A percentile compares a stretch with the other conserved stretches of the same genome.
Evolutionary conservation across 2,113 vertebrate genomes (phyloP).

Genomic region (Proterorhinus semilunaris): DNA sequence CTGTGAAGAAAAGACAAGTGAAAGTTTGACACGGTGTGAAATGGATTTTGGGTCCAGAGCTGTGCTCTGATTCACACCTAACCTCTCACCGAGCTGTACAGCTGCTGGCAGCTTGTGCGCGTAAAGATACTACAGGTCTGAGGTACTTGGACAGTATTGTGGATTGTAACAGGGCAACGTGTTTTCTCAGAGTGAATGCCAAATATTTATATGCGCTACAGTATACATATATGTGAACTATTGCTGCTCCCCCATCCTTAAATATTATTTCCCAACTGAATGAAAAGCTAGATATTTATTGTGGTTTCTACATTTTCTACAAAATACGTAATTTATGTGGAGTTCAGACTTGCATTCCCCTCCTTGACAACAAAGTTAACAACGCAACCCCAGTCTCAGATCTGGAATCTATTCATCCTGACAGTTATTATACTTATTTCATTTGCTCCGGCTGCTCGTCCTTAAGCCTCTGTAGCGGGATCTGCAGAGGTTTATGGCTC

Average conservation of each 20-base stretch:
- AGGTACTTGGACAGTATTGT: conserved; percentile 73
- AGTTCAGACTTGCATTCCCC: conserved; percentile 37
- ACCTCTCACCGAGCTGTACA: conserved; percentile 44
- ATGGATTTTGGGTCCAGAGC: conserved; percentile 54
- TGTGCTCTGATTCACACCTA: conserved; percentile 55
- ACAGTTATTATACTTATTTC: conserved; percentile 33
- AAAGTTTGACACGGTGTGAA: conserved; percentile 14
- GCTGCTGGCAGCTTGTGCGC: conserved; percentile 56
- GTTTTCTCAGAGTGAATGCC: conserved; percentile 58
- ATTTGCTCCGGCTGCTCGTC: conserved; percentile 26
- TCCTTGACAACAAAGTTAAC: conserved; percentile 35
- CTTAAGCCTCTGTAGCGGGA: conserved; percentile 46
- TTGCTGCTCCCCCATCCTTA: conserved; percentile 59
- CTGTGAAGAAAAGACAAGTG: conserved; percentile 40
- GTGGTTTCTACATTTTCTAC: conserved; percentile 63
- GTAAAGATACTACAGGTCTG: conserved; percentile 40
- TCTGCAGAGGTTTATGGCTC: conserved; percentile 32
- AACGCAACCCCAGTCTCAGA: conserved; percentile 41
- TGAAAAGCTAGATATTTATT: conserved; percentile 62
- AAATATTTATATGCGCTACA: conserved; percentile 65
- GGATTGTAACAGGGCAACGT: conserved; percentile 58
- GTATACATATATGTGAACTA: conserved; percentile 41
- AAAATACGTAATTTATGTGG: conserved; percentile 59
- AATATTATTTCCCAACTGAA: conserved; percentile 34
- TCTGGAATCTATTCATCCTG: conserved; percentile 13